phyloP scores from a whole-genome alignment of 2,888 invertebrate genomes.

The Leucania comma region DNA sequence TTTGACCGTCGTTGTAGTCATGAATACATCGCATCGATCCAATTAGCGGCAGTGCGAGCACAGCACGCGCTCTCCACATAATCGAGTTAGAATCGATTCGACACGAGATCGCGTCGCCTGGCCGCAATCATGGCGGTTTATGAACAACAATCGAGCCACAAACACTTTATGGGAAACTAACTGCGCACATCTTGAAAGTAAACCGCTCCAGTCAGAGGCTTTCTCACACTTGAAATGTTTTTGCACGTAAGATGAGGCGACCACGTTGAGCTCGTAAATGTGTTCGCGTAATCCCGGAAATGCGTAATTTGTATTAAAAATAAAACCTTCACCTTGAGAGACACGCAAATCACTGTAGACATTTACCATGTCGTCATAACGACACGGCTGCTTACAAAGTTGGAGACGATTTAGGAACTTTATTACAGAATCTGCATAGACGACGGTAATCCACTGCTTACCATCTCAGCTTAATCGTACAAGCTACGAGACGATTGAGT shows the following conservation, averaged over 20 bases:
- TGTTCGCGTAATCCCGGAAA: slow-evolving; percentile 32
- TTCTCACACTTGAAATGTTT: slow-evolving; percentile 31
- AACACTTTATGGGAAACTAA: slow-evolving; percentile 39
- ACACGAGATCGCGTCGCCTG: slow-evolving; percentile 69
- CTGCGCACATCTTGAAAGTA: slow-evolving; percentile 28
- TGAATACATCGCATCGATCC: slow-evolving; percentile 62
- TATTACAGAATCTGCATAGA: slow-evolving; percentile 17
- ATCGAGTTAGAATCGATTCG: slow-evolving; percentile 82
- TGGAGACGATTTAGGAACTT: slow-evolving; percentile 23
- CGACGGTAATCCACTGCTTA: slow-evolving; percentile 16
- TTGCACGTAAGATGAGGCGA: background rate
- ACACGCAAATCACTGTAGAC: slow-evolving; percentile 16
- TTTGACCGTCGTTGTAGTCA: slow-evolving; percentile 63
- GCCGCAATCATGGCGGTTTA: slow-evolving; percentile 41
- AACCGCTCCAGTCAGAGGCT: slow-evolving; percentile 17
- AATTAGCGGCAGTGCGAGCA: slow-evolving; percentile 62
- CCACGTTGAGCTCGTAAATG: background rate
- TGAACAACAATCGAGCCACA: slow-evolving; percentile 36
- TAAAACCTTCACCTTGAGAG: slow-evolving; percentile 47
- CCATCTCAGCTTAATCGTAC: slow-evolving; percentile 17
- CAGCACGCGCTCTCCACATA: slow-evolving; percentile 65
- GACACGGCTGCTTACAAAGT: background rate
- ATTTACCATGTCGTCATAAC: slow-evolving; percentile 12
- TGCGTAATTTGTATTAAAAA: slow-evolving; percentile 24
- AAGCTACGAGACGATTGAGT: slow-evolving; percentile 17